Evolutionary conservation across 2,888 invertebrate genomes (phyloP).

Genomic region (Spilosoma lubricipeda): DNA sequence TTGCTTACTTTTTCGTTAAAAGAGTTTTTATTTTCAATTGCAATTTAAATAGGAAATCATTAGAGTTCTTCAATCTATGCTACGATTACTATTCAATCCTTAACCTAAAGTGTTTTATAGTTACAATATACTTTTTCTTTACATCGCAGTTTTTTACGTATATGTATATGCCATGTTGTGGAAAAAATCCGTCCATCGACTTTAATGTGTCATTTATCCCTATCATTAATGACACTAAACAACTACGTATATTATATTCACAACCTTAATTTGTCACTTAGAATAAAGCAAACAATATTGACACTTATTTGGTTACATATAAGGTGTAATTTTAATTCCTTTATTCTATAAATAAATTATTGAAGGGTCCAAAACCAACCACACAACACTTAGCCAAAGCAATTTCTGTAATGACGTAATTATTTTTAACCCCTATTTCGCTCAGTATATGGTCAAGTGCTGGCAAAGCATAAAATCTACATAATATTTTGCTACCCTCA

Average conservation of each 20-base stretch:
- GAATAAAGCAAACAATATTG: slow-evolving; percentile 40
- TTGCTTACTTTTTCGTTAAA: neutral
- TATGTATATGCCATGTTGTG: too few species aligned
- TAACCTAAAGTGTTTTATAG: neutral
- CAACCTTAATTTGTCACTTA: slow-evolving; percentile 60
- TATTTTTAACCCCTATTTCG: slow-evolving; percentile 68
- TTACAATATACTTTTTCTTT: neutral
- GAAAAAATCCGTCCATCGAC: too few species aligned
- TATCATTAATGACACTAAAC: slow-evolving; percentile 59
- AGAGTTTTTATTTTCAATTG: neutral
- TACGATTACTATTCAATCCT: too few species aligned
- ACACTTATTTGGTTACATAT: slow-evolving; percentile 38
- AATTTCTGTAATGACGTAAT: slow-evolving; percentile 76
- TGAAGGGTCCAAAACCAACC: slow-evolving; percentile 58
- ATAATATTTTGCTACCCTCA: slow-evolving; percentile 55
- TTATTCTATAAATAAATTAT: slow-evolving; percentile 63
- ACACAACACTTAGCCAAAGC: slow-evolving; percentile 57
- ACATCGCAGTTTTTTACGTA: neutral
- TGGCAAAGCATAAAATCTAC: slow-evolving; percentile 61
- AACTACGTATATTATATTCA: slow-evolving; percentile 58
- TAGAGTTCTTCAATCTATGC: too few species aligned
- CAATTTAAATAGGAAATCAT: neutral
- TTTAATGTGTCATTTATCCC: slow-evolving; percentile 4
- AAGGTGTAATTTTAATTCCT: slow-evolving; percentile 51
- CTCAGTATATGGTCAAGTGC: slow-evolving; percentile 68